phyloP scores from a whole-genome alignment of 2,888 invertebrate genomes.

The Beris chalybata region DNA sequence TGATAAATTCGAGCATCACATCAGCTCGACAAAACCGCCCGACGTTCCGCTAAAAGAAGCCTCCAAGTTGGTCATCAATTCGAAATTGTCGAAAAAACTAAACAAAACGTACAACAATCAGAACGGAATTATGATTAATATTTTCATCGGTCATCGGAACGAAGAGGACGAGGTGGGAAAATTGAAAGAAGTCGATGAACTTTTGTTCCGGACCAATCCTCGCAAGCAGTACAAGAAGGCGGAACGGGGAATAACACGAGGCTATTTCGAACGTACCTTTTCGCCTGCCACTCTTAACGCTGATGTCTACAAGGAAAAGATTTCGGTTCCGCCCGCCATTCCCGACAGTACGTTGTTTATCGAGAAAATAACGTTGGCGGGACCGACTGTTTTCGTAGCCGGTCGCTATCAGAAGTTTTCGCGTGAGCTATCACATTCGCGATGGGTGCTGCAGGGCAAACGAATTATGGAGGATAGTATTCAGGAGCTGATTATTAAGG shows the following conservation, averaged over 20 bases:
- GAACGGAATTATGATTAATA: slow-evolving; percentile 58
- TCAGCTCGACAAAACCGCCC: slow-evolving; percentile 50
- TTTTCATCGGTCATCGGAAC: slow-evolving; percentile 52
- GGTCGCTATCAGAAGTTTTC: slow-evolving; percentile 81
- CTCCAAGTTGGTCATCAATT: slow-evolving; percentile 74
- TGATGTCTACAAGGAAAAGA: slow-evolving; percentile 58
- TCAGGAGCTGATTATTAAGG: slow-evolving; percentile 81
- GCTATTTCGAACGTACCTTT: slow-evolving; percentile 63
- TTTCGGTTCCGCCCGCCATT: slow-evolving; percentile 59
- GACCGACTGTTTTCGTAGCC: slow-evolving; percentile 53
- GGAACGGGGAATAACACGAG: slow-evolving; percentile 61
- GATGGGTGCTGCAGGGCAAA: slow-evolving; percentile 85
- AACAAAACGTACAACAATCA: slow-evolving; percentile 60
- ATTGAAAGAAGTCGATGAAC: slow-evolving; percentile 10
- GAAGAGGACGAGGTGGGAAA: slow-evolving; percentile 12
- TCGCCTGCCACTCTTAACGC: slow-evolving; percentile 58
- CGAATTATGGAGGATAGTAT: slow-evolving; percentile 84
- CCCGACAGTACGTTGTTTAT: slow-evolving; percentile 49
- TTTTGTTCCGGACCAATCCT: slow-evolving; percentile 21
- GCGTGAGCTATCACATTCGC: slow-evolving; percentile 86
- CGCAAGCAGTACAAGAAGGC: slow-evolving; percentile 39
- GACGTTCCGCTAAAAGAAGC: slow-evolving; percentile 73
- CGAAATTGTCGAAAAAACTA: slow-evolving; percentile 61
- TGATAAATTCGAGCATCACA: slow-evolving; percentile 57
- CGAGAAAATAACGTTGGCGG: slow-evolving; percentile 47